phyloP scores from a whole-genome alignment of 2,888 invertebrate species.

The Parapristionchus giblindavisi region DNA sequence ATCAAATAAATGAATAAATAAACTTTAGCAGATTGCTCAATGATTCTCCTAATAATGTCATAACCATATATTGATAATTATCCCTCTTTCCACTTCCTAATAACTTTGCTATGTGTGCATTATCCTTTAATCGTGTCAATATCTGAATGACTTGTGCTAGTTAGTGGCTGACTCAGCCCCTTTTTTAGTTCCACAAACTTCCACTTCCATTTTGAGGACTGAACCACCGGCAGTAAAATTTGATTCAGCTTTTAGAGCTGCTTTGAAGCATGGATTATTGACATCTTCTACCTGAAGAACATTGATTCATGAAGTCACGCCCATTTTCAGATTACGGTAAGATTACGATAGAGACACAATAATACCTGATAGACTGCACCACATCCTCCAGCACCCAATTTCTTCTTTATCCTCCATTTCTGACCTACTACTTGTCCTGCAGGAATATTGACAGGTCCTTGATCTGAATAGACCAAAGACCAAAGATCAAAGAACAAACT shows the following conservation, averaged over 20 bases:
- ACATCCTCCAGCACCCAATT: conserved; percentile 27
- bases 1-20: background rate
- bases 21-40: conserved; percentile 44
- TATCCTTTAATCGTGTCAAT: conserved; percentile 34
- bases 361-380: conserved; percentile 31
- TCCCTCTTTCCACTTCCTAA: conserved; percentile 53
- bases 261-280: background rate
- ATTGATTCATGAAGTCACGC: too few relatives aligned
- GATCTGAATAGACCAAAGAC: too few relatives aligned
- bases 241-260: conserved; percentile 30
- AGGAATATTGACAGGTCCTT: background rate
- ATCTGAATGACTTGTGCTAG: background rate
- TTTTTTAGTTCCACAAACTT: too few relatives aligned
- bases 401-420: conserved; percentile 28
- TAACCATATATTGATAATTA: conserved; percentile 59
- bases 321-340: too few relatives aligned
- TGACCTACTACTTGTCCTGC: background rate
- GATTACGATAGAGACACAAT: too few relatives aligned
- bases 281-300: conserved; percentile 10
- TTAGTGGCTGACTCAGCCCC: background rate
- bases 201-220: conserved; percentile 29
- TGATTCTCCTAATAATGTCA: conserved; percentile 60
- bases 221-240: conserved; percentile 25
- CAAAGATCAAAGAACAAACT: too few relatives aligned
- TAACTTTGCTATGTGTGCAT: conserved; percentile 52